Base-by-base conservation (phyloP, 2,113 vertebrate genomes). In the Semnornis frantzii region DNA sequence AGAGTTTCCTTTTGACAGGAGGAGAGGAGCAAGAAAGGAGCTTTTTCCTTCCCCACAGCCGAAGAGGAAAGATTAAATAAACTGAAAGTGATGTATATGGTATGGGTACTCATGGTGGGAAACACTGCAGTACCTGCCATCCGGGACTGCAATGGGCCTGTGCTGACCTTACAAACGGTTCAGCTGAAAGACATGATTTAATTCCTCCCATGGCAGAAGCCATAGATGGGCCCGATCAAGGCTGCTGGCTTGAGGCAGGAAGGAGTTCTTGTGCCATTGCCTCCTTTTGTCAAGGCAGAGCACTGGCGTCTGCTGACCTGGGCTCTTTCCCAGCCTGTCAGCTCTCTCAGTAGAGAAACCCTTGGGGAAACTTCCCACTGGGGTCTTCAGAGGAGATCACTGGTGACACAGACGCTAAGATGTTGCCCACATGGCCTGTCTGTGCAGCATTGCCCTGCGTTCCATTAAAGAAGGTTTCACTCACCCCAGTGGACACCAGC, bases 361-460 rank as follows among this genome's bases (percentile, higher is more conserved):
- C 24, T 46, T 3, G 8, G 54, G 77, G 52, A 77, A 44, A 71
- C 48, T 34, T 63, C n/a, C 44, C 7, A 0, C 8, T 0, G 0
- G 58, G 20, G 50, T 4, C 59, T 73, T 80, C 3, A 10, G 54
- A 79, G 59, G 44, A 33, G 6, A 46, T 48, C 0, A 2, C 57
- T 48, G 65, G 13, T 82, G 58, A 8, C 57, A 21, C 1, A 5
- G 71, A 18, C 2, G 1, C 64, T 34, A 60, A 30, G 57, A 33
- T 1, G 1, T 25, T 64, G 42, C 58, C 46, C 7, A 2, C 44
- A 37, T 50, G 0, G 0, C 1, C 2, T 12, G 68, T 31, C 80
- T 33, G 21, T 1, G 28, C 44, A 62, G 64, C 16, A 5, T 17
- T 58, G 27, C 14, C 10, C 82, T 31, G 4, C 48, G n/a, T 72